These are phyloP conservation scores for Nasonia vitripennis DNA, from an alignment of 1,140 invertebrate species.

Conservation along the genomic window DNA sequence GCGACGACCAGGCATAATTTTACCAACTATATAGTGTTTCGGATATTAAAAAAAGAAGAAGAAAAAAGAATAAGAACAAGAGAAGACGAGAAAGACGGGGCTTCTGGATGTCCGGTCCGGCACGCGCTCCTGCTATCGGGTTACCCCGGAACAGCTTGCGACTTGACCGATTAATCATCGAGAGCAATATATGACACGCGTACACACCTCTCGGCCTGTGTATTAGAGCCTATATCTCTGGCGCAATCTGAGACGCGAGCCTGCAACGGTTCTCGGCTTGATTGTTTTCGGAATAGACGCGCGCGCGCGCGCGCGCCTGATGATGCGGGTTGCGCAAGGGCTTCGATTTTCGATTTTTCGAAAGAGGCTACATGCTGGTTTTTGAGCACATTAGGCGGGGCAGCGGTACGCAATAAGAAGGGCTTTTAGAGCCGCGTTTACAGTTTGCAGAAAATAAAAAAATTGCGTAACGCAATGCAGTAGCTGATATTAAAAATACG, in stretches of 20 bases:
- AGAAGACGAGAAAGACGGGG: background rate
- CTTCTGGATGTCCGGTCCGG: constrained; percentile 50
- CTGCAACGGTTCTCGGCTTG: background rate
- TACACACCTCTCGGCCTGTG: no score
- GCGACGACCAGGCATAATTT: constrained; percentile 19
- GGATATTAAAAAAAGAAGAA: constrained; percentile 26
- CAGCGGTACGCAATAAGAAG: no score
- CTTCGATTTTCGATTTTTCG: background rate
- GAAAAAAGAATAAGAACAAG: background rate
- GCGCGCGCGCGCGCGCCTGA: no score
- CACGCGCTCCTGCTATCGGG: constrained; percentile 32
- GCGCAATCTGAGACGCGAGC: constrained; percentile 18
- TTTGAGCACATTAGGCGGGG: no score
- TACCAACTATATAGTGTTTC: constrained; percentile 44
- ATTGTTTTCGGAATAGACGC: background rate
- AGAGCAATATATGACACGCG: no score
- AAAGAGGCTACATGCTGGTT: background rate
- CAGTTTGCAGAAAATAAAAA: no score
- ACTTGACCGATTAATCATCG: constrained; percentile 36
- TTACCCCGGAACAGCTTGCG: constrained; percentile 43
- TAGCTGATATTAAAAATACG: no score
- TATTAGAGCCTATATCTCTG: background rate
- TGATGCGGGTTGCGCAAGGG: background rate
- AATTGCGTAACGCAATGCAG: no score
- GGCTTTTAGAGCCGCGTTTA: no score